Conservation (phyloP, 2,797 vertebrate genomes). For the Molossus alvarezi region DNA sequence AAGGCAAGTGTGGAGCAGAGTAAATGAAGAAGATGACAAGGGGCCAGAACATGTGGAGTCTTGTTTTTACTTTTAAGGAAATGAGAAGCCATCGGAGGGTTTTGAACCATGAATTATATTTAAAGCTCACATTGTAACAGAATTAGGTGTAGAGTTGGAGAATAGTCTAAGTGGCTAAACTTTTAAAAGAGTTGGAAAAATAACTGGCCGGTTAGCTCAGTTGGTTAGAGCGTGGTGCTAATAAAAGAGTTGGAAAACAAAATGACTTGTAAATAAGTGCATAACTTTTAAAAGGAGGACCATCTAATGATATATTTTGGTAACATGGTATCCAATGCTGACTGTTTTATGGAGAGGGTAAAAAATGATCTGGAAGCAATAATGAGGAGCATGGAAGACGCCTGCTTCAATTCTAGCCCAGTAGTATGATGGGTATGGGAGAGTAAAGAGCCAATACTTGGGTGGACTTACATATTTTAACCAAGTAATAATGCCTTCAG, state of each 20-base stretch:
- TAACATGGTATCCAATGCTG: not conserved
- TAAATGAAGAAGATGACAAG: not conserved
- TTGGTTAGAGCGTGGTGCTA: too few species aligned
- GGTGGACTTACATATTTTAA: slow-evolving; percentile 14
- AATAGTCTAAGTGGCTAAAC: not conserved
- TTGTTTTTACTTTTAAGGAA: slow-evolving; percentile 43
- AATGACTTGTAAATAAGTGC: not conserved
- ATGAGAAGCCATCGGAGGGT: not conserved
- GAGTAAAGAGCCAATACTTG: not conserved
- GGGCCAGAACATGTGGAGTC: not conserved
- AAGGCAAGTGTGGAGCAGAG: not conserved
- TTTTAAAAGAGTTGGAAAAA: not conserved
- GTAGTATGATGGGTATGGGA: not conserved
- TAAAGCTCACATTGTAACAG: not conserved
- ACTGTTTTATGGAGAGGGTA: not conserved
- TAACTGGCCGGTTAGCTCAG: too few species aligned
- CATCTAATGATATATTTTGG: not conserved
- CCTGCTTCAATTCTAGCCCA: not conserved
- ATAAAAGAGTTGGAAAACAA: not conserved
- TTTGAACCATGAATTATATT: not conserved
- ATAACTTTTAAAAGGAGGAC: not conserved
- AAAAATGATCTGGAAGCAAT: not conserved
- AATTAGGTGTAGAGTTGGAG: not conserved
- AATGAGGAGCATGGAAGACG: not conserved
- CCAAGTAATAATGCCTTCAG: not conserved